These are phyloP conservation scores for Nycticorax nycticorax DNA, from an alignment of 2,113 vertebrate species.

Conservation along the genomic window DNA sequence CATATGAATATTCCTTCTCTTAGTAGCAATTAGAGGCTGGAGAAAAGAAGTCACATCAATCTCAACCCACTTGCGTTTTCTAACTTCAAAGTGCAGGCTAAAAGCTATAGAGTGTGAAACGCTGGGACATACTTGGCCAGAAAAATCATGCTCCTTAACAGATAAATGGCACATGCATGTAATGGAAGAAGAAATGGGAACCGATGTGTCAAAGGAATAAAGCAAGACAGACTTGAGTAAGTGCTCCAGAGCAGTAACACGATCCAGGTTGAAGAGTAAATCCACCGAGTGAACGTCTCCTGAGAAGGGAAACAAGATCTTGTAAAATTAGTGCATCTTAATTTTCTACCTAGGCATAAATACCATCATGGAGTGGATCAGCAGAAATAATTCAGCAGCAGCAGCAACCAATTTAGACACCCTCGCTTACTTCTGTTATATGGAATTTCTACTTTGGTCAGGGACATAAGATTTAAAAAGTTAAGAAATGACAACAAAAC, in stretches of 20 bases:
- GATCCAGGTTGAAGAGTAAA: constrained; percentile 87
- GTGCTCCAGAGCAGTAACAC: constrained; percentile 82
- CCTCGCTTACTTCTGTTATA: accelerated
- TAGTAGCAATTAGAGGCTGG: constrained; percentile 77
- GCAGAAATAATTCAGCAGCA: not conserved
- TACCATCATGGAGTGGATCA: accelerated
- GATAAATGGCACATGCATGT: constrained; percentile 78
- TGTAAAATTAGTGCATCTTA: not conserved
- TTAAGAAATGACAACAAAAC: not conserved
- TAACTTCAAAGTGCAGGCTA: constrained; percentile 63
- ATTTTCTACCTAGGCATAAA: not conserved
- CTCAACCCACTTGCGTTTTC: constrained; percentile 82
- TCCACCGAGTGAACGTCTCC: constrained; percentile 79
- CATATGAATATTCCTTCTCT: constrained; percentile 79
- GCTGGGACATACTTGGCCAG: constrained; percentile 60
- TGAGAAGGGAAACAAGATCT: constrained; percentile 28
- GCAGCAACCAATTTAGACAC: not conserved
- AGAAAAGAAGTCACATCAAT: constrained; percentile 87
- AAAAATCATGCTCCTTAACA: constrained; percentile 61
- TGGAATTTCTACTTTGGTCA: not conserved
- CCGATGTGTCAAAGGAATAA: constrained; percentile 78
- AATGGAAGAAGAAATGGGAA: constrained; percentile 38
- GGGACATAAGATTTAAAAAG: not conserved
- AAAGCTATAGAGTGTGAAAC: constrained; percentile 70
- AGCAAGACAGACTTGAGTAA: constrained; percentile 89